Evolutionary conservation across 2,888 invertebrate species (phyloP).

Genomic region (Geotrupes spiniger): DNA sequence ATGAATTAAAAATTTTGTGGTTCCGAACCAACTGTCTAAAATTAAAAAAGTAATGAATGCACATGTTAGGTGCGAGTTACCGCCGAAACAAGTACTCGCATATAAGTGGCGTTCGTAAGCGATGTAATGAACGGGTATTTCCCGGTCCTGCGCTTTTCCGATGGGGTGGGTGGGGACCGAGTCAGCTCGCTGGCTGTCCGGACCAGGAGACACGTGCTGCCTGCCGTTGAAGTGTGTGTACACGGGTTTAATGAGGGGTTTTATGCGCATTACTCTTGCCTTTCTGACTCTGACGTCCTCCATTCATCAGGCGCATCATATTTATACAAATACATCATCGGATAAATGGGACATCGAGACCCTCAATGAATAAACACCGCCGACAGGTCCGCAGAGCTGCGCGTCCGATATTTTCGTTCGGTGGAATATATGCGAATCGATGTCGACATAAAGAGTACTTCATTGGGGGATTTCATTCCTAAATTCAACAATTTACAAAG

Average conservation of each 20-base stretch:
- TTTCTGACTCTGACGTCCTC: slow-evolving; percentile 47
- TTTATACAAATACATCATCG: slow-evolving; percentile 12
- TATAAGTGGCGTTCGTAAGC: too few relatives aligned
- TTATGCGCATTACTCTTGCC: slow-evolving; percentile 51
- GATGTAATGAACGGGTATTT: too few relatives aligned
- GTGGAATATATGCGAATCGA: too few relatives aligned
- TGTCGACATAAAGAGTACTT: too few relatives aligned
- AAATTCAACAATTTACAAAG: too few relatives aligned
- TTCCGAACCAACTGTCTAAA: too few relatives aligned
- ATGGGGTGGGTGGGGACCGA: slow-evolving; percentile 34
- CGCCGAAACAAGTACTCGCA: too few relatives aligned
- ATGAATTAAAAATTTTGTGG: too few relatives aligned
- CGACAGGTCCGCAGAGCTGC: not conserved
- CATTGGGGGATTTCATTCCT: too few relatives aligned
- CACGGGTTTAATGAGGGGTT: slow-evolving; percentile 50
- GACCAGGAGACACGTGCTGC: slow-evolving; percentile 41
- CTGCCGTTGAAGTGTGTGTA: slow-evolving; percentile 48
- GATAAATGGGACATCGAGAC: slow-evolving; percentile 4
- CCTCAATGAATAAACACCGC: not conserved
- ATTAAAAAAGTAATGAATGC: too few relatives aligned
- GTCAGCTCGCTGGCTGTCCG: slow-evolving; percentile 41
- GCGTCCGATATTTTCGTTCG: too few relatives aligned
- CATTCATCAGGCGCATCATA: slow-evolving; percentile 20
- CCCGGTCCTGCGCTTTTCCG: not conserved
- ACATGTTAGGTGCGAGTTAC: too few relatives aligned